Base-by-base conservation (phyloP, 2,888 invertebrate species). In the Meghimatium bilineatum region DNA sequence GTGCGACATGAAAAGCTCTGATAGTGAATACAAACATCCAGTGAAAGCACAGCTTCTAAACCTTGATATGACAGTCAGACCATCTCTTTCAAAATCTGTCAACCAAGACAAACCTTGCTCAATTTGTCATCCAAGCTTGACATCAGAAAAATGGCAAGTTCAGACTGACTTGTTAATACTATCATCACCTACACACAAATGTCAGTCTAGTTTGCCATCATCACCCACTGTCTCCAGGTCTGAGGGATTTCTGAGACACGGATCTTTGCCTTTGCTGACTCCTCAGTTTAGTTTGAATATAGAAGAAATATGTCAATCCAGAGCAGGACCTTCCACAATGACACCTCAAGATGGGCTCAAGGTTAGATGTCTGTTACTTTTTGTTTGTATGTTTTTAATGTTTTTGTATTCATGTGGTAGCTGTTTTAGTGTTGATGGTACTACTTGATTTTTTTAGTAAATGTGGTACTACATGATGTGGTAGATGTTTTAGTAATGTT, bases 201-300 rank as follows among this genome's bases (percentile, higher is more conserved):
- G 8, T n/a, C 29, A 63, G 29, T 44, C 38, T 1, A 66, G 78
- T 23, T 78, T 63, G 44, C 38, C 72, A 56, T 29, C 82, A 10
- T 75, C 76, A 32, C 81, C 66, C 49, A 38, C 60, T 32, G 71
- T 17, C 1, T 23, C 66, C 26, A 38, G 72, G 32, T 63, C 56
- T 26, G 72, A 76, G 14, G 52, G 67, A 6, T 75, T 80, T 34
- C 29, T 56, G 49, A 34, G 80, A 8, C 44, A 71, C 49, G 85
- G 71, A 26, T 76, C 75, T 26, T 26, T 72, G 49, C 76, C 74
- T 63, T 32, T 67, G 12, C 80, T 85, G 36, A 26, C 52, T 0
- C 32, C 80, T 23, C 26, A 63, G 17, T 2, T 36, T 8, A 77
- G 44, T 66, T 36, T 26, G 36, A 34, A 23, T 23, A 38, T 38